phyloP scores from a whole-genome alignment of 2,113 vertebrate species.

The Zeus faber region DNA sequence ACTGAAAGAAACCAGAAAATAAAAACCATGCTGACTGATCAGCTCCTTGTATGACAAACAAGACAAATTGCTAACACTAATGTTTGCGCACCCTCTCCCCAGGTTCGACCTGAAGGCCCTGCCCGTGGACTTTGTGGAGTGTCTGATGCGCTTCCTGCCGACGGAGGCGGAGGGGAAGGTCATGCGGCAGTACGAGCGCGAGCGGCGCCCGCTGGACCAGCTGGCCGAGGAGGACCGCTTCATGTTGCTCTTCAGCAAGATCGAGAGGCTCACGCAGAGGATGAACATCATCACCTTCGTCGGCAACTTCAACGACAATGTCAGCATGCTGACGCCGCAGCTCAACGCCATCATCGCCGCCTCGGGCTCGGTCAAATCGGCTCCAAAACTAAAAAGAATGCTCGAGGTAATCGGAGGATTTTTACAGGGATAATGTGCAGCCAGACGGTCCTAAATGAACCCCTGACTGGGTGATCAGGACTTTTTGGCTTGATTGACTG shows the following conservation, averaged over 20 bases:
- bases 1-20: too few relatives aligned
- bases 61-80: too few relatives aligned
- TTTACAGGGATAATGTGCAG: too few relatives aligned
- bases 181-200: constrained; percentile 88
- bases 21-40: too few relatives aligned
- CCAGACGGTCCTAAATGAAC: too few relatives aligned
- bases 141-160: constrained; percentile 92
- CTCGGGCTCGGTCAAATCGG: constrained; percentile 91
- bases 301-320: constrained; percentile 88
- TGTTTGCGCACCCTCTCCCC: too few relatives aligned
- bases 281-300: constrained; percentile 96
- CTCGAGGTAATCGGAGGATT: constrained; percentile 80
- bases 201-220: constrained; percentile 87
- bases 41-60: too few relatives aligned
- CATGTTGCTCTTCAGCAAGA: constrained; percentile 93
- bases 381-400: constrained; percentile 90
- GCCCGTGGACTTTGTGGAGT: constrained; percentile 94
- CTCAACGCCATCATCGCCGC: constrained; percentile 93
- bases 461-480: too few relatives aligned
- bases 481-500: too few relatives aligned
- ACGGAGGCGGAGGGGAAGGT: constrained; percentile 87
- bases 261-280: constrained; percentile 90
- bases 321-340: constrained; percentile 91
- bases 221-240: constrained; percentile 91
- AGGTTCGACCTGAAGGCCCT: constrained; percentile 91